Base-by-base conservation (phyloP, 2,888 invertebrate genomes). In the Ametastegia equiseti region DNA sequence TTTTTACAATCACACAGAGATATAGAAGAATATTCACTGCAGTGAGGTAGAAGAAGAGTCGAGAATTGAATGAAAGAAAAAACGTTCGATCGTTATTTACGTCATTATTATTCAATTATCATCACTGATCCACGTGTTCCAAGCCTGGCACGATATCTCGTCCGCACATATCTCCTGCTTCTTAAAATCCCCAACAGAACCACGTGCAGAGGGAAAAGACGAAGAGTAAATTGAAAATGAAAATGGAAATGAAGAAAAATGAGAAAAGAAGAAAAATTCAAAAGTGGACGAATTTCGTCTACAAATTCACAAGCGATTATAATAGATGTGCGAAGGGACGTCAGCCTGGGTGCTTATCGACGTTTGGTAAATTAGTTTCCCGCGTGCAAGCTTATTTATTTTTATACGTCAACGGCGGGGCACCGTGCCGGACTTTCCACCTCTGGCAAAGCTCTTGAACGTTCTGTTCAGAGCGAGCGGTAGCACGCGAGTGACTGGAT, bases 401-500 rank as follows among this genome's bases (percentile, higher is more conserved):
- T n/a, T n/a, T 75, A 33, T 19, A 75, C 75, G 75, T 75, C 75
- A 75, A 75, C 50, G 19, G 71, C 45, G 27, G 23, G 15, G 19
- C 54, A 9, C 27, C 47, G 71, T 27, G 71, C 54, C 75, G 75
- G 50, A 75, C 75, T 33, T 75, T n/a, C 9, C 33, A 54, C 33
- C 54, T 75, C 54, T 23, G 36, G 54, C 33, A 75, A 75, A 54
- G 75, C 75, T 75, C 75, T 54, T 33, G 23, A 19, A 75, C 75
- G 75, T 75, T 75, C 75, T 54, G 75, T 75, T 60, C 78, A 54
- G 78, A 60, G 78, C 60, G 78, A 78, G 78, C 78, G 78, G 78
- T 78, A 60, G 78, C 78, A 63, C 78, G 78, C 78, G 78, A 78
- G 78, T 78, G 78, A 78, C 54, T 78, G 60, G 78, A 57, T 63